Evolutionary conservation across 2,888 invertebrate genomes (phyloP).

Genomic region (Eupithecia tripunctaria): DNA sequence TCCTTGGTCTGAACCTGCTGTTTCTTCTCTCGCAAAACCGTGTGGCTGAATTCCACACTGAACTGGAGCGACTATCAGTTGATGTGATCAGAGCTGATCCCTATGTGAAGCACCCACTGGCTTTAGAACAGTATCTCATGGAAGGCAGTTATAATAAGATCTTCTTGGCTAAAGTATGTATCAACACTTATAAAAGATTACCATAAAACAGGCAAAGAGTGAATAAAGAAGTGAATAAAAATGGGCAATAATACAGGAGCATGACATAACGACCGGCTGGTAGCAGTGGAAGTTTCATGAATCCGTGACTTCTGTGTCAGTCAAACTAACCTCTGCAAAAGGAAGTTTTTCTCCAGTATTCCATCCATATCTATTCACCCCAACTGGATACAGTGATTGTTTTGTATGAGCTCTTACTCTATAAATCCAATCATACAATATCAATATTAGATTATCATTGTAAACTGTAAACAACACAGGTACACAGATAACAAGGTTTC

Average conservation of each 20-base stretch:
- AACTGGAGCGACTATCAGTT: slow-evolving; percentile 95
- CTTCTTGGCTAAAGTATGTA: slow-evolving; percentile 90
- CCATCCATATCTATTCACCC: no score
- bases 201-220: no score
- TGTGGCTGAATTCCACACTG: slow-evolving; percentile 99
- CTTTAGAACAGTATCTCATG: slow-evolving; percentile 99
- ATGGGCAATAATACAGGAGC: no score
- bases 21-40: slow-evolving; percentile 97
- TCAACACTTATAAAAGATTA: neutral
- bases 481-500: no score
- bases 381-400: neutral
- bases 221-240: no score
- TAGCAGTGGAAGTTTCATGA: no score
- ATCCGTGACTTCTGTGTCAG: no score
- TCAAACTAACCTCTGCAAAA: no score
- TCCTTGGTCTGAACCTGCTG: slow-evolving; percentile 96
- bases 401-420: neutral
- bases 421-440: neutral
- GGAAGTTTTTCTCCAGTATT: no score
- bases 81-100: slow-evolving; percentile 96
- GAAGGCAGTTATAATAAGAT: slow-evolving; percentile 99
- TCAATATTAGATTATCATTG: no score
- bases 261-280: no score
- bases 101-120: slow-evolving; percentile 97
- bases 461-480: no score